Evolutionary conservation across 2,113 vertebrate species (phyloP).

Genomic region (Eretmochelys imbricata): DNA sequence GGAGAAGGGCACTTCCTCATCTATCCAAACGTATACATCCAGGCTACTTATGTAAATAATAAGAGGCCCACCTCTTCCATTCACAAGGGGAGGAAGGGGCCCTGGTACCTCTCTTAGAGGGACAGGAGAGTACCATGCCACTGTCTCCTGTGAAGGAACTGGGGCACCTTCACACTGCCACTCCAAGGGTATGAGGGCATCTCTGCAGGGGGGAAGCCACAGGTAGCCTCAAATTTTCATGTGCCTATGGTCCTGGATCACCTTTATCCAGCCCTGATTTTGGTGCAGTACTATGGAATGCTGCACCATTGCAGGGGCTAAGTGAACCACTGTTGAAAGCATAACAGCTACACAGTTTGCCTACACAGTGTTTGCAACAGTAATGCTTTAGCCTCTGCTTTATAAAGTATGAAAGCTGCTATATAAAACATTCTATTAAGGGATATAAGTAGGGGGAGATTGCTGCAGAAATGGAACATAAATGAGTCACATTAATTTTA

Average conservation of each 20-base stretch:
- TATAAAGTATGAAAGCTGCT: neutral
- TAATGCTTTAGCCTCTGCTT: neutral
- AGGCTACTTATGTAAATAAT: neutral
- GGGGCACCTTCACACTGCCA: neutral
- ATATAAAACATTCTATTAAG: neutral
- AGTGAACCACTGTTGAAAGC: neutral
- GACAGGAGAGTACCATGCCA: neutral
- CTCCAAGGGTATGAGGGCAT: neutral
- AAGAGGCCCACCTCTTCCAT: neutral
- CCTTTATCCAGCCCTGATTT: neutral
- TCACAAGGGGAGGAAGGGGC: neutral
- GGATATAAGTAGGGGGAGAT: neutral
- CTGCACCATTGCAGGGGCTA: neutral
- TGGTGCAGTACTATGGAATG: neutral
- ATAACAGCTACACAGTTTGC: neutral
- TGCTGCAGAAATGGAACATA: conserved; percentile 1
- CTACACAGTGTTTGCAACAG: neutral
- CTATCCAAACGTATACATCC: neutral
- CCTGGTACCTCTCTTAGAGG: neutral
- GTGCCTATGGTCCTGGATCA: neutral
- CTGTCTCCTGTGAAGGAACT: neutral
- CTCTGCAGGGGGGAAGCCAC: neutral
- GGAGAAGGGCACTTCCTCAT: neutral
- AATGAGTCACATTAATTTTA: conserved; percentile 34
- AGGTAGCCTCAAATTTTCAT: neutral